A percentile compares a stretch with the other conserved stretches of the same genome.
Conservation (phyloP, 2,113 vertebrate genomes). For the Galemys pyrenaicus region DNA sequence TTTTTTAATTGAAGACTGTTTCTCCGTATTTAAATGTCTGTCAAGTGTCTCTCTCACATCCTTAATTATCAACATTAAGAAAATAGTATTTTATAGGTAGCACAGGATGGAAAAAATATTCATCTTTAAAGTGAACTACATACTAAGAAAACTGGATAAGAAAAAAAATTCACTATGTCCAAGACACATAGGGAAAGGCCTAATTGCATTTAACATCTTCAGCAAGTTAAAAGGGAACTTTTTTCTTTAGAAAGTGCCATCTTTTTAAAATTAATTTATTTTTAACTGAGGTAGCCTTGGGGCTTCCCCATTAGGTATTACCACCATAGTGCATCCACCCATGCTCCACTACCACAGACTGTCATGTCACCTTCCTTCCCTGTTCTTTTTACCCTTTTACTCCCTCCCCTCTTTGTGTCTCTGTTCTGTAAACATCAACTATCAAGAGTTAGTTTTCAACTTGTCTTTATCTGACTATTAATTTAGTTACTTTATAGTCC, state of each 20-base stretch:
- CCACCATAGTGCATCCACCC: too few species aligned
- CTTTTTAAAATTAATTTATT: too few species aligned
- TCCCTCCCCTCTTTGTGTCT: too few species aligned
- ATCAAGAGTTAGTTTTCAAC: too few species aligned
- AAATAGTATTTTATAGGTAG: neutral
- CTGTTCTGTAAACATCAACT: too few species aligned
- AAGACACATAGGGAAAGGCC: neutral
- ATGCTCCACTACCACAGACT: too few species aligned
- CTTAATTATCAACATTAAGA: neutral
- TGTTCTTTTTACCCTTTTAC: too few species aligned
- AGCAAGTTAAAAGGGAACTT: neutral
- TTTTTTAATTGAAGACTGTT: neutral
- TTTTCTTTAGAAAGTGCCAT: neutral
- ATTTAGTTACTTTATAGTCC: too few species aligned
- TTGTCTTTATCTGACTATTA: too few species aligned
- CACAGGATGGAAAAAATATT: neutral
- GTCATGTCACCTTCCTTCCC: too few species aligned
- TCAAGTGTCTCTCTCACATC: neutral
- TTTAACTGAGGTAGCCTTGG: too few species aligned
- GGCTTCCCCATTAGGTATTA: too few species aligned
- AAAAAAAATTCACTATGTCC: neutral
- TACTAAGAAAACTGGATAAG: neutral
- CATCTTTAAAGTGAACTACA: neutral
- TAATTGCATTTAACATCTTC: neutral
- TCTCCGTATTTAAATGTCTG: slow-evolving; percentile 25